A percentile compares a stretch with the other conserved stretches of the same genome.
Conservation (phyloP, 2,888 invertebrate species). For the Lobophora halterata region DNA sequence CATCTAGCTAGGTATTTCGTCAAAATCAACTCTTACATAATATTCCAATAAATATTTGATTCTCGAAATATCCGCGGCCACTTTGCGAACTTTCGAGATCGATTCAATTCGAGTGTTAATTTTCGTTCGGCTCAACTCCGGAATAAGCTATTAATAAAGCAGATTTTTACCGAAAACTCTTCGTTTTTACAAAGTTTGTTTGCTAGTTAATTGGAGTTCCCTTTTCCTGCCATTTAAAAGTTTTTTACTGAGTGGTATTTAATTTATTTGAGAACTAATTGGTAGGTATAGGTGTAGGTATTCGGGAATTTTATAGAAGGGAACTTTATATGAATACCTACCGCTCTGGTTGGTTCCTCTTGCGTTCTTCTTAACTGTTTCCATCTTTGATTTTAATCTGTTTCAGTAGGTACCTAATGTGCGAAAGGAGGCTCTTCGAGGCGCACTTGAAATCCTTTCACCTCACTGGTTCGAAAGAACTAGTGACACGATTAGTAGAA, state of each 20-base stretch:
- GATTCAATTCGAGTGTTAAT: constrained; percentile 20
- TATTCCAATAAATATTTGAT: constrained; percentile 3
- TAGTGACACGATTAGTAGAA: too few species aligned
- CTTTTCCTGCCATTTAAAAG: constrained; percentile 27
- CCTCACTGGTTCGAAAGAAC: too few species aligned
- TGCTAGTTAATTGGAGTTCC: constrained; percentile 40
- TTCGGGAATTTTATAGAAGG: neutral
- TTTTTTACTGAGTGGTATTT: constrained; percentile 19
- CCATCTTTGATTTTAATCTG: too few species aligned
- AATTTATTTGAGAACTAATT: constrained; percentile 12
- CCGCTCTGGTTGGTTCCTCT: too few species aligned
- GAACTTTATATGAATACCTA: too few species aligned
- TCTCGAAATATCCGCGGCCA: constrained; percentile 13
- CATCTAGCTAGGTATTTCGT: too few species aligned
- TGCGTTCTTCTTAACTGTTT: too few species aligned
- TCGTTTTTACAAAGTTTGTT: constrained; percentile 37
- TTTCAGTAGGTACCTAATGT: too few species aligned
- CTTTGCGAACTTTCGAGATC: constrained; percentile 28
- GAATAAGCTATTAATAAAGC: constrained; percentile 33
- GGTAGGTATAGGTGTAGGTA: constrained; percentile 6
- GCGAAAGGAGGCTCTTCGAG: too few species aligned
- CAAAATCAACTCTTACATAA: neutral
- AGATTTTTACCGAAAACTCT: constrained; percentile 33
- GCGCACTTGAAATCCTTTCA: too few species aligned
- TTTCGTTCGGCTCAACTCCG: constrained; percentile 14